A percentile compares a stretch with the other conserved stretches of the same genome.
Evolutionary conservation across 2,113 vertebrate species (phyloP).

Genomic region (Copsychus sechellarum): DNA sequence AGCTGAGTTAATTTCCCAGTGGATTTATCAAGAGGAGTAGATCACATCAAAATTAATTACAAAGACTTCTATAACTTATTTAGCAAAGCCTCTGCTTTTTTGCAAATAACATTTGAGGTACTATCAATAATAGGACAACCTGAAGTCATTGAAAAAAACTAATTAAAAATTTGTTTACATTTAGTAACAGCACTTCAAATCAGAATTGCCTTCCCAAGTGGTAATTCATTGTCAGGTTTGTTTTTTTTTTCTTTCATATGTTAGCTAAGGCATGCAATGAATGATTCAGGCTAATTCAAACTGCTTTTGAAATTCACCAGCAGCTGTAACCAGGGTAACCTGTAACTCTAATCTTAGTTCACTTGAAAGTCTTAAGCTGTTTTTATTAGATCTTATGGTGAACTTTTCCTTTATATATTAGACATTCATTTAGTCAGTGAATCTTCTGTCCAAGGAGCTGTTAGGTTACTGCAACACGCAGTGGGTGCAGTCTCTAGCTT

Average conservation of each 20-base stretch:
- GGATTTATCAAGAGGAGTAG: conserved; percentile 3
- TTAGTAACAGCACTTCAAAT: conserved; percentile 6
- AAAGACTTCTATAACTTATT: conserved; percentile 34
- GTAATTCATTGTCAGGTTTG: neutral
- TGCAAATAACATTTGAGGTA: neutral
- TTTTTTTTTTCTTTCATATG: neutral
- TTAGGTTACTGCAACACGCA: neutral
- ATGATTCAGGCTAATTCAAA: conserved; percentile 3
- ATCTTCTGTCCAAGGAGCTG: neutral
- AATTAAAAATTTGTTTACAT: conserved; percentile 58
- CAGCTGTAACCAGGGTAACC: conserved; percentile 29
- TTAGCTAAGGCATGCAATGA: neutral
- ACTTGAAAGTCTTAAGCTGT: neutral
- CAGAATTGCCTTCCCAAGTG: conserved; percentile 7
- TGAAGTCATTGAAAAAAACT: neutral
- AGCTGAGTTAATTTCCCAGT: conserved; percentile 26
- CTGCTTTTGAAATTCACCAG: neutral
- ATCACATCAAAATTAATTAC: conserved; percentile 48
- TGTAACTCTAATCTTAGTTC: neutral
- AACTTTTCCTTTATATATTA: neutral
- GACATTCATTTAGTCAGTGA: neutral
- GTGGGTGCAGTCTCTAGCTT: neutral
- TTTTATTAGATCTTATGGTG: neutral
- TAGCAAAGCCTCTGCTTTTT: neutral
- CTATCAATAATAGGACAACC: neutral